Conservation (phyloP, 2,888 invertebrate genomes). For the Nymphalis urticae region DNA sequence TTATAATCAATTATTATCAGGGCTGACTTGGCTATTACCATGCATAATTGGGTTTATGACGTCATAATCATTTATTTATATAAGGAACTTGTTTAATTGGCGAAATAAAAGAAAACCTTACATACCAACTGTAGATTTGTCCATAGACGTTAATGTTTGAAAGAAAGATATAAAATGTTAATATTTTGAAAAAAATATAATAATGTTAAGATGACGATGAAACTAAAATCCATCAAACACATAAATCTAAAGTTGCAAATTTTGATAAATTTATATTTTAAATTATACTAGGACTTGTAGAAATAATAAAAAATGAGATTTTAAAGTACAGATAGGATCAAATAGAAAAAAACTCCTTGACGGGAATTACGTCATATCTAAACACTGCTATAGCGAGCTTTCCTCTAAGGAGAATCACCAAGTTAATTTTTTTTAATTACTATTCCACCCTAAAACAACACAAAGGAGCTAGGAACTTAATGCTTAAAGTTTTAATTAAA, state of each 20-base stretch:
- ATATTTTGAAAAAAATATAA: slow-evolving; percentile 32
- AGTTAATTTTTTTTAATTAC: slow-evolving; percentile 2
- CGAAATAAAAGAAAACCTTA: slow-evolving; percentile 54
- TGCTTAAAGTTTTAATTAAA: slow-evolving; percentile 15
- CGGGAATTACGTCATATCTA: not conserved
- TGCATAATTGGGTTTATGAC: slow-evolving; percentile 47
- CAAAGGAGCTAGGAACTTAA: slow-evolving; percentile 7
- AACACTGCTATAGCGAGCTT: slow-evolving; percentile 23
- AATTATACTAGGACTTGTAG: not conserved
- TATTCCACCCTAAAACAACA: slow-evolving; percentile 22
- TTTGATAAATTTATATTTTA: not conserved
- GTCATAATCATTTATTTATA: slow-evolving; percentile 24
- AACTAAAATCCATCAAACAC: slow-evolving; percentile 2
- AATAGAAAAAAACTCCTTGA: not conserved
- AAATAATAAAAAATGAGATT: not conserved
- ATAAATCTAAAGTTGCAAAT: not conserved
- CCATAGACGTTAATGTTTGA: slow-evolving; percentile 70
- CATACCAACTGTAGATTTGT: slow-evolving; percentile 75
- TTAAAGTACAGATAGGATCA: not conserved
- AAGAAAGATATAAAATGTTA: slow-evolving; percentile 69
- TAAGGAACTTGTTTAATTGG: slow-evolving; percentile 56
- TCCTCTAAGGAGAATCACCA: not conserved
- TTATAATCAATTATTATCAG: slow-evolving; percentile 14
- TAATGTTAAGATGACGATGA: slow-evolving; percentile 11
- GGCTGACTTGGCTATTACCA: slow-evolving; percentile 42